Base-by-base conservation (phyloP, 2,888 invertebrate genomes). In the Osmoderma eremita region DNA sequence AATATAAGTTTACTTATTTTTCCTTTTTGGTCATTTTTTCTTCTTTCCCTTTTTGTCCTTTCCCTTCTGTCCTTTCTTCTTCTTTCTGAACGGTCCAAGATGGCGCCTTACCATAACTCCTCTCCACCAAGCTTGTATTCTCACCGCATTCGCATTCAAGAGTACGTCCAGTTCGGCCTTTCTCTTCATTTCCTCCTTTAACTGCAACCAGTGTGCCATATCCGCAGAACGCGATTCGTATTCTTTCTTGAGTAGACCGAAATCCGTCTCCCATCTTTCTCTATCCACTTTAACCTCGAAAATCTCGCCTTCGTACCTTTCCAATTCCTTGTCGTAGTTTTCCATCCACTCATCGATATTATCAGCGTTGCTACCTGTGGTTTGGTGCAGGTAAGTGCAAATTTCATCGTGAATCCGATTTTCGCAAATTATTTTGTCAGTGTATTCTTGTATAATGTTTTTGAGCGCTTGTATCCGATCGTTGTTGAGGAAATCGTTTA, bases 91-190 rank as follows among this genome's bases (percentile, higher is more conserved):
- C 51, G 87, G 86, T 8, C 91, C 91, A 66, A 91, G 84, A 54
- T 88, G 88, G 72, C 86, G 86, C 17, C 90, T 85, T 48, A 91
- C 91, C 90, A 91, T 90, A 49, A 87, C 83, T 4, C 90, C 91
- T 53, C 90, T 84, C 91, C 91, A 92, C 91, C 91, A 91, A 0
- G 90, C 84, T 78, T 91, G 90, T 63, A 91, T 85, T 78, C 79
- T 83, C 50, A 84, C 85, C n/a, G 87, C 87, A 1, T 86, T 84
- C 1, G 73, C 73, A 10, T 81, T 83, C 67, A 79, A 74, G 1
- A 6, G 49, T 62, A 83, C 81, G 65, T 83, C 82, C 69, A 80
- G 77, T 64, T 76, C 78, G 61, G 75, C 76, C 64, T 79, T 76
- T 67, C 76, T 75, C 62, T 75, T 74, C n/a, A 79, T 76, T 48